phyloP scores from a whole-genome alignment of 2,113 vertebrate species.

The Indicator indicator region DNA sequence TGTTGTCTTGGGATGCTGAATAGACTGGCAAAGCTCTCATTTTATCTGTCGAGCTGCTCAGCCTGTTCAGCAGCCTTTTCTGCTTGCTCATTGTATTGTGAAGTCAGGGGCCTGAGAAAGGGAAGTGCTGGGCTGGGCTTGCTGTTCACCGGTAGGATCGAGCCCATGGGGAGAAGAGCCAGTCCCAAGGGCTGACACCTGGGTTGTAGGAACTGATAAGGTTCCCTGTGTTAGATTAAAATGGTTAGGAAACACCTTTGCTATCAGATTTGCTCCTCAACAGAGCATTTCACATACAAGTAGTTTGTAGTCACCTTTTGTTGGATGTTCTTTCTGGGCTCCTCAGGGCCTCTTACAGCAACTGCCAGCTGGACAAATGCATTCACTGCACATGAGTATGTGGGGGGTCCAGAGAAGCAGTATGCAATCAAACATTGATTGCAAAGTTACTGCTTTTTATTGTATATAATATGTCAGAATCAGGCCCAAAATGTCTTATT shows the following conservation, averaged over 20 bases:
- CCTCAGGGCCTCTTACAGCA: not conserved
- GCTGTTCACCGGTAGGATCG: not conserved
- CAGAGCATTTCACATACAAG: not conserved
- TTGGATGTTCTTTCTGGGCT: not conserved
- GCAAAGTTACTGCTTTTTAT: not conserved
- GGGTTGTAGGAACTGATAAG: not conserved
- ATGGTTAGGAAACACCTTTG: not conserved
- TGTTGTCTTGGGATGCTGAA: not conserved
- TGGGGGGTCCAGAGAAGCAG: not conserved
- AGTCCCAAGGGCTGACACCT: not conserved
- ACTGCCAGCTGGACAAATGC: not conserved
- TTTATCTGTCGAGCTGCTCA: not conserved
- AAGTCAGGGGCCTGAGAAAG: not conserved
- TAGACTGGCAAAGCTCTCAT: not conserved
- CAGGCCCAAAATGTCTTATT: not conserved
- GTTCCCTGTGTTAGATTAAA: not conserved
- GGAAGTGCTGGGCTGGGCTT: not conserved
- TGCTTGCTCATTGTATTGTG: not conserved
- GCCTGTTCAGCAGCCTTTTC: not conserved
- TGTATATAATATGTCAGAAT: not conserved
- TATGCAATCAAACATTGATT: not conserved
- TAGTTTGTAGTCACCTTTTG: not conserved
- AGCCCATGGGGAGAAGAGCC: accelerated
- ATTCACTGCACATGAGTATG: not conserved
- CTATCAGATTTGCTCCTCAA: not conserved